Percentiles rank a stretch among this genome's conserved stretches.
phyloP scores from a whole-genome alignment of 2,797 vertebrate genomes.

The Eospalax fontanierii region DNA sequence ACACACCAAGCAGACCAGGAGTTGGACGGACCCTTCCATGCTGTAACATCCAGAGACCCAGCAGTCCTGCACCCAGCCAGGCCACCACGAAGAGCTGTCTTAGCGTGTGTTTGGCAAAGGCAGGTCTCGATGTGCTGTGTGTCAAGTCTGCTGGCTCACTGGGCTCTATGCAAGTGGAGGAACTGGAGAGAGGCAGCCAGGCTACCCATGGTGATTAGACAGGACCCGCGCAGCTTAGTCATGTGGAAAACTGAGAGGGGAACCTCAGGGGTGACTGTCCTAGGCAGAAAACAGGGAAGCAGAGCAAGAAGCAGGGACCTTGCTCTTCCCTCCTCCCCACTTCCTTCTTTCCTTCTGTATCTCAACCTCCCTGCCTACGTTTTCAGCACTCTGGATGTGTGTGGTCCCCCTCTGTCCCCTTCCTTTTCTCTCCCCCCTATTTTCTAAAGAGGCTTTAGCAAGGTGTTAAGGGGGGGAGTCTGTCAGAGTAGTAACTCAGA shows the following conservation, averaged over 20 bases:
- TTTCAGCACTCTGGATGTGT: neutral
- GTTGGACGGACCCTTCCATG: conserved; percentile 68
- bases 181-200: conserved; percentile 53
- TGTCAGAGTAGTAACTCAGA: neutral
- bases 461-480: neutral
- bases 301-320: neutral
- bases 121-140: neutral
- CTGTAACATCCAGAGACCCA: neutral
- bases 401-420: neutral
- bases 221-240: conserved; percentile 82
- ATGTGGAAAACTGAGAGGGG: conserved; percentile 78
- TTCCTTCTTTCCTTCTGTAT: neutral
- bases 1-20: conserved; percentile 76
- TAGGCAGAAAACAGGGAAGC: conserved; percentile 40
- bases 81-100: neutral
- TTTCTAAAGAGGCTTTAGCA: neutral
- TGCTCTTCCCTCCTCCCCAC: too few species aligned
- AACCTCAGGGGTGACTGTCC: conserved; percentile 70
- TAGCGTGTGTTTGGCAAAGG: neutral
- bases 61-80: neutral
- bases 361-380: neutral
- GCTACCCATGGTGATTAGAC: neutral
- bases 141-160: neutral
- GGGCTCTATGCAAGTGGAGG: neutral
- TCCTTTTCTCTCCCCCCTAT: neutral